Base-by-base conservation (phyloP, 1,140 invertebrate genomes). In the Heliconius congener region DNA sequence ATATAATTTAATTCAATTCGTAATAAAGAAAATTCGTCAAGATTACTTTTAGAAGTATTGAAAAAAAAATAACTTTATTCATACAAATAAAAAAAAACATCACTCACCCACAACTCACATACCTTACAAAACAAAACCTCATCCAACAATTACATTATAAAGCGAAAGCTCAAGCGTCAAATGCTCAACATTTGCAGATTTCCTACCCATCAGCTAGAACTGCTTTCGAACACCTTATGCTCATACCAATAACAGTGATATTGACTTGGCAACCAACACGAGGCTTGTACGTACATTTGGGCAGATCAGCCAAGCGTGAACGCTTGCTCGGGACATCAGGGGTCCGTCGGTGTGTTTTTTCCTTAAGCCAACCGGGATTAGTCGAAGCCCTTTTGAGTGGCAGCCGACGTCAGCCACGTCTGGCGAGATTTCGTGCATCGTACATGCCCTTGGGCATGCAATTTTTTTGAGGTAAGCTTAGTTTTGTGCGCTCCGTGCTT, bases 381-480 rank as follows among this genome's bases (percentile, higher is more conserved):
- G 87, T 89, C 86, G 91, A 91, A 92, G 92, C 89, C 90, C 86
- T 87, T 91, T 91, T 94, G 92, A 94, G 89, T 92, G 92, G 92
- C 92, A 94, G 92, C 90, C 90, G 91, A 85, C 91, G 91, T 93
- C 90, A 89, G 89, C 87, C 92, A 91, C 79, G 90, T 87, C 87
- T 91, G 85, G 86, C 79, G 86, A 88, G 88, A 84, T 88, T 86
- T 89, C 78, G 75, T 84, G 85, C 85, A 85, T 73, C 75, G 81
- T 78, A 78, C 76, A 85, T 84, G 80, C 82, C 84, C 84, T 79
- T 82, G 80, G 80, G 83, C 79, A 74, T 83, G 84, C 80, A 72
- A 81, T 80, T 78, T 81, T 83, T 83, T 77, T 77, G 23, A 71
- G 27, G n/a, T 27, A 66, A 16, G 23, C 23, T 79, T 27, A 70